These are phyloP conservation scores for Eristalis intricaria DNA, from an alignment of 2,888 invertebrate genomes.

Conservation along the genomic window DNA sequence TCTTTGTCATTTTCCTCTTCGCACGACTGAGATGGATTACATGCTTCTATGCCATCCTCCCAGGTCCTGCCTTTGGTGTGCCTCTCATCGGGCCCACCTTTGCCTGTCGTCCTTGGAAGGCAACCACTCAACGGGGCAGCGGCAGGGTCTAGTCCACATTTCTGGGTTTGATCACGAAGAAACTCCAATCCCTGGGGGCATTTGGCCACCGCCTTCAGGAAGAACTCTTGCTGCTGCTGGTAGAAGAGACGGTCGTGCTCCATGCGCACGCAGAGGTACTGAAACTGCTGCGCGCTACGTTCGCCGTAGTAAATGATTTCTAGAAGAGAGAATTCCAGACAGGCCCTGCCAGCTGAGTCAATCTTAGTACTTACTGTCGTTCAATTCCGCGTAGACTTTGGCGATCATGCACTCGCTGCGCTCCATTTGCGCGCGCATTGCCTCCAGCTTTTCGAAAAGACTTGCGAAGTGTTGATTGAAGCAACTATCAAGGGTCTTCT, in stretches of 20 bases:
- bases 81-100: neutral
- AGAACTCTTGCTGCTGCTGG: constrained; percentile 54
- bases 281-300: constrained; percentile 72
- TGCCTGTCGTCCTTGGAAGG: neutral
- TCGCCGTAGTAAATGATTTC: constrained; percentile 74
- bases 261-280: constrained; percentile 71
- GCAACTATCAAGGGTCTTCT: constrained; percentile 71
- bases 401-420: constrained; percentile 63
- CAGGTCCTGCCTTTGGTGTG: neutral
- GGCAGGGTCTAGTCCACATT: neutral
- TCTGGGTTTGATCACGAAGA: neutral
- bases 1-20: neutral
- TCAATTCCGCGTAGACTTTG: constrained; percentile 64
- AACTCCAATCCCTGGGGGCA: neutral
- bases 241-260: constrained; percentile 68
- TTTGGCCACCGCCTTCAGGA: neutral
- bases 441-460: constrained; percentile 60
- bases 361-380: constrained; percentile 72
- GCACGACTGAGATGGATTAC: neutral
- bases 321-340: constrained; percentile 20
- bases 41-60: neutral
- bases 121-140: neutral
- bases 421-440: constrained; percentile 56
- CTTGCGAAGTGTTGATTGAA: constrained; percentile 58
- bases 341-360: neutral